Conservation (phyloP, 2,888 invertebrate genomes). For the Argyresthia goedartella region DNA sequence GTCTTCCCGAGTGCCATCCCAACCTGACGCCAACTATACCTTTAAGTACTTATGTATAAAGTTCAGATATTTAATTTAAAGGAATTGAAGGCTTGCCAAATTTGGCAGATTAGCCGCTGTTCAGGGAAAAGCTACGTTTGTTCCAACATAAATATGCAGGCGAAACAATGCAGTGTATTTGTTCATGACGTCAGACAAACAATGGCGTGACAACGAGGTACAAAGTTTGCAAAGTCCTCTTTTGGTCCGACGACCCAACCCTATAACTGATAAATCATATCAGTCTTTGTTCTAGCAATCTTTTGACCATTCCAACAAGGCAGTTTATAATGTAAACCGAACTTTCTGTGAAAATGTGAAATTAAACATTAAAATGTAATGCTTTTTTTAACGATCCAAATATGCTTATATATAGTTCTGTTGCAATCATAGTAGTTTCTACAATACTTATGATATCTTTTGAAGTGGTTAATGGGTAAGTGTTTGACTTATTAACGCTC, state of each 20-base stretch:
- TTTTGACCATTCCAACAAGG: conserved; percentile 37
- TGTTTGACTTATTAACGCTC: no score
- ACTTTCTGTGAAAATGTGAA: conserved; percentile 12
- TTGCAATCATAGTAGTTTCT: conserved; percentile 32
- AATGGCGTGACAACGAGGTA: conserved; percentile 35
- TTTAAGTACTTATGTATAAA: no score
- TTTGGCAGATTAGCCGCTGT: no score
- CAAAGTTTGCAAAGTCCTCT: conserved; percentile 46
- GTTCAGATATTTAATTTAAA: no score
- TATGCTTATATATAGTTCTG: conserved; percentile 45
- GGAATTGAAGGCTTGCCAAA: no score
- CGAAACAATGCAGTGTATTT: not conserved
- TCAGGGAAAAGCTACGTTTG: not conserved
- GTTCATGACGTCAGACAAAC: not conserved
- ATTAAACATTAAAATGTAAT: conserved; percentile 19
- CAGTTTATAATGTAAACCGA: conserved; percentile 28
- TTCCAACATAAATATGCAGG: no score
- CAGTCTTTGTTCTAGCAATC: conserved; percentile 30
- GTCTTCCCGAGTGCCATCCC: no score
- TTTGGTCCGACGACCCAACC: conserved; percentile 42
- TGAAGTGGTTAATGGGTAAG: conserved; percentile 50
- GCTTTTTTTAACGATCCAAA: conserved; percentile 18
- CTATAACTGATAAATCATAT: conserved; percentile 41
- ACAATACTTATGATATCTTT: conserved; percentile 34
- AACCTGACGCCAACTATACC: no score